These are phyloP conservation scores for Rhizoglyphus robini DNA, from an alignment of 1,140 invertebrate genomes.

Conservation along the genomic window DNA sequence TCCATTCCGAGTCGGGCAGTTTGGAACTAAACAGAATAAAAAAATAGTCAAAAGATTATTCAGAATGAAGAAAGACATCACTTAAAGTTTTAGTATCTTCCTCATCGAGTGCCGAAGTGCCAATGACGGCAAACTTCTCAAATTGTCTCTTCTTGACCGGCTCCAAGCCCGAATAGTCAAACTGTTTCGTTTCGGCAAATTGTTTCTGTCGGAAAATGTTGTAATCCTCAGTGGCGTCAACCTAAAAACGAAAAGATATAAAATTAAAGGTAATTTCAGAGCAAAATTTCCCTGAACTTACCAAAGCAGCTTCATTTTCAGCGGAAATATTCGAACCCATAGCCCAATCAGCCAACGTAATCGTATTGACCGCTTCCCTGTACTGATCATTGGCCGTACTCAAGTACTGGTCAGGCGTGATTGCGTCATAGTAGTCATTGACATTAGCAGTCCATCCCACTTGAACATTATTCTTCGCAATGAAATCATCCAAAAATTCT, in stretches of 20 bases:
- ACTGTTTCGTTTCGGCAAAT: background rate
- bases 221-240: background rate
- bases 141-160: slow-evolving; percentile 2
- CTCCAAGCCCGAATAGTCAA: background rate
- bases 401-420: background rate
- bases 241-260: background rate
- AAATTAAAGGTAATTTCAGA: no score
- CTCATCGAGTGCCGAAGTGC: slow-evolving; percentile 7
- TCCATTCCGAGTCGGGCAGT: slow-evolving; percentile 55
- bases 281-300: background rate
- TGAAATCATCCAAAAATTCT: background rate
- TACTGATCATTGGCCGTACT: background rate
- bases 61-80: background rate
- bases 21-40: slow-evolving; percentile 39
- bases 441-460: slow-evolving; percentile 8
- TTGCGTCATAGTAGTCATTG: background rate
- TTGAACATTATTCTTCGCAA: background rate
- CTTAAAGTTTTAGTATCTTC: background rate
- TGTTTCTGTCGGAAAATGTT: background rate
- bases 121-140: slow-evolving; percentile 16
- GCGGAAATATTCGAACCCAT: slow-evolving; percentile 20
- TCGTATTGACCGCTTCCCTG: background rate
- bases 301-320: background rate
- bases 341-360: slow-evolving; percentile 20
- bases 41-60: background rate